Base-by-base conservation (phyloP, 2,888 invertebrate species). In the Trichopoda pennipes region DNA sequence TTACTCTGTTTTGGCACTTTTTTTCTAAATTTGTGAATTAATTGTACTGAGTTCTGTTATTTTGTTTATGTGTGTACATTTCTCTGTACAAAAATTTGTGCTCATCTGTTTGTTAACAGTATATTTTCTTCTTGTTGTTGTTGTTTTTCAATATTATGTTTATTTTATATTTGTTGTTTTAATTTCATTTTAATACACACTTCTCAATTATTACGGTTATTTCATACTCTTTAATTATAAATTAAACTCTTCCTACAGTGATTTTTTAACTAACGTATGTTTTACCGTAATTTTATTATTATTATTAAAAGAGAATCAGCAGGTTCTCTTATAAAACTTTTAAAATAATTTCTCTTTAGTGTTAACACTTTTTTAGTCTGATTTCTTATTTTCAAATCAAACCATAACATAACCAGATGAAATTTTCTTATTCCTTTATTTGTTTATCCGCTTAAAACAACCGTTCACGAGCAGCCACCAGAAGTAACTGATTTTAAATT, bases 401-500 rank as follows among this genome's bases (percentile, higher is more conserved):
- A n/a, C n/a, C n/a, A n/a, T n/a, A n/a, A n/a, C 12, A 32, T 19
- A n/a, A 35, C 23, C 55, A 28, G 14, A 53, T 16, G 28, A 21
- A 49, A n/a, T 64, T 42, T 35, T 47, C 56, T 55, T 53, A 32
- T 35, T 64, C 21, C 80, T 84, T 74, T 17, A 28, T 86, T 87
- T n/a, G n/a, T n/a, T 86, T 85, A 84, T 84, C 84, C 84, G 85
- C 85, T 85, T 85, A 75, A 85, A 88, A 88, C 88, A 89, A 90
- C 89, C 90, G 88, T 86, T 86, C 88, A 86, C 88, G 86, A 87
- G 86, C 86, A 90, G 87, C 88, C 86, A 87, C 88, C 83, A 87
- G 88, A 87, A 87, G 89, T 88, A 89, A 89, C 90, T 89, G 89
- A 90, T 85, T 88, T 86, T 80, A 77, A 63, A 81, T 88, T 88